A percentile compares a stretch with the other conserved stretches of the same genome.
Conservation (phyloP, 2,888 invertebrate genomes). For the Andrena camellia region DNA sequence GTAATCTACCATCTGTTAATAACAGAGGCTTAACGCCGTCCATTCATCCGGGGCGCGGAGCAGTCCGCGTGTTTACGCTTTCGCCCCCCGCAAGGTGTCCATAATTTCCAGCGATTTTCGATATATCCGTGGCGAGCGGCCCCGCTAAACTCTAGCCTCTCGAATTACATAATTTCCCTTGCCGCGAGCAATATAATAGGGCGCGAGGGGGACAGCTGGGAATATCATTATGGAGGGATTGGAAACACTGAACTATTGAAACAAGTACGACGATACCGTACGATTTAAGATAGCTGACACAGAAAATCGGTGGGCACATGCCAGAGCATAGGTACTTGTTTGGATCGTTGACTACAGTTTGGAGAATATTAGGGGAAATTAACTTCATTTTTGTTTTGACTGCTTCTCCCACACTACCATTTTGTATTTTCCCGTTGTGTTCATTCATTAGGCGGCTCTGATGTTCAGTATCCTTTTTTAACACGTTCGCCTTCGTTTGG, state of each 20-base stretch:
- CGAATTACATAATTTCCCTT: constrained; percentile 36
- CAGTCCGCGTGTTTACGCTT: constrained; percentile 56
- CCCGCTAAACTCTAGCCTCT: constrained; percentile 25
- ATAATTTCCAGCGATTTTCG: constrained; percentile 36
- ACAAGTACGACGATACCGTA: constrained; percentile 15
- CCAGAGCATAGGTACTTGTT: too few relatives aligned
- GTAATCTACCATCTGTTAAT: constrained; percentile 84
- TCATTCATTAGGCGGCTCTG: too few relatives aligned
- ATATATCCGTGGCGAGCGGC: background rate
- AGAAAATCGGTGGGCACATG: background rate
- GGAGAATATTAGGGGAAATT: too few relatives aligned
- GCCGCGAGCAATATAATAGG: constrained; percentile 15
- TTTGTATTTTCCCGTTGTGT: too few relatives aligned
- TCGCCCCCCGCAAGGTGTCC: constrained; percentile 20
- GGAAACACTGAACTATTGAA: constrained; percentile 28
- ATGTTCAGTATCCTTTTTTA: too few relatives aligned
- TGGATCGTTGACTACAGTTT: too few relatives aligned
- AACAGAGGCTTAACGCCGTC: constrained; percentile 81
- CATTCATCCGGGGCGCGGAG: constrained; percentile 74
- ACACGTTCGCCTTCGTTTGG: too few relatives aligned
- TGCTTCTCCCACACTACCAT: too few relatives aligned
- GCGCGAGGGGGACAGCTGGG: constrained; percentile 19
- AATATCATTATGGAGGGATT: constrained; percentile 13
- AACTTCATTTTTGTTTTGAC: too few relatives aligned
- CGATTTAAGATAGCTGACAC: background rate